Percentiles rank a stretch among this genome's conserved stretches.
Conservation (phyloP, 2,797 vertebrate species). For the Semotilus atromaculatus region DNA sequence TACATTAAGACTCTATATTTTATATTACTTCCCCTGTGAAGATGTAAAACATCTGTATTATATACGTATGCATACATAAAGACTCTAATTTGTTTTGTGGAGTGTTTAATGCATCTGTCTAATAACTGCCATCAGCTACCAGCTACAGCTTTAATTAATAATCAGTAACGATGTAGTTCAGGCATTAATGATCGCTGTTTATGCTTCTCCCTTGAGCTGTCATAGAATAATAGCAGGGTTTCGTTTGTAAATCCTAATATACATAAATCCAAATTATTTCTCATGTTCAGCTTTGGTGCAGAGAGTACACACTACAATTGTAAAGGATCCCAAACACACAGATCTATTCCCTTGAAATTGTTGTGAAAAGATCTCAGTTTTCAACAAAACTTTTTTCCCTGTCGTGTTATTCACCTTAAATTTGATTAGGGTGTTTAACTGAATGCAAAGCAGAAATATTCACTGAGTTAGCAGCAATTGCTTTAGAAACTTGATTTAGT, state of each 20-base stretch:
- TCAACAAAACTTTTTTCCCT: not conserved
- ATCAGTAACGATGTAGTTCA: not conserved
- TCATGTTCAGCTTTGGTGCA: not conserved
- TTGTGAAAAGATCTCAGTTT: not conserved
- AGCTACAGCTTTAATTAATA: constrained; percentile 8
- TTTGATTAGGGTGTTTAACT: not conserved
- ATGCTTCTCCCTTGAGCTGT: not conserved
- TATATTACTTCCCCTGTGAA: not conserved
- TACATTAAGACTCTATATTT: not conserved
- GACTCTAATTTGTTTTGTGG: not conserved
- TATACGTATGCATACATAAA: not conserved
- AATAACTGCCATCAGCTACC: constrained; percentile 5
- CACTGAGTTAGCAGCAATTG: not conserved
- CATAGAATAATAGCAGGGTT: not conserved
- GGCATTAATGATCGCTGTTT: not conserved
- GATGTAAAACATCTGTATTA: not conserved
- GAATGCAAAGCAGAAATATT: constrained; percentile 7
- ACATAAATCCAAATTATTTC: not conserved
- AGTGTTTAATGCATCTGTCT: not conserved
- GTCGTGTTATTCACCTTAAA: not conserved
- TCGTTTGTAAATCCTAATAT: not conserved
- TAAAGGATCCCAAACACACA: not conserved
- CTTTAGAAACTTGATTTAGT: not conserved
- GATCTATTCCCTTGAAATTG: not conserved
- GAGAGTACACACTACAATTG: not conserved